Evolutionary conservation across 2,888 invertebrate genomes (phyloP), one percentile per base, ranked within the genome.

Genomic region (Ichneumoninae sp.): DNA sequence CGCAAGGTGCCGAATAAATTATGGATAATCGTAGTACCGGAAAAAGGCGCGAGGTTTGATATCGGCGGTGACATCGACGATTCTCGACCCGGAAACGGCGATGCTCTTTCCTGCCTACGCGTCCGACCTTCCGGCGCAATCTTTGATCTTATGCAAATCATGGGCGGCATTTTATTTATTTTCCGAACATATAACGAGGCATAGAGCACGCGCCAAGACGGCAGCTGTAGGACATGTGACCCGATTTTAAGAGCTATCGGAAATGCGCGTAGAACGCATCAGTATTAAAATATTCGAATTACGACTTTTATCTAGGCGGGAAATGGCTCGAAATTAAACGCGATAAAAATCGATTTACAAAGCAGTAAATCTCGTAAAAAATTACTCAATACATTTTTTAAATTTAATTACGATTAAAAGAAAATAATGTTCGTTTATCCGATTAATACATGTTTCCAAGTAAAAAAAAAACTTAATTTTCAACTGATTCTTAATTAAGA

Each of bases 1-100:
- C 52, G 81, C 87, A 88, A 86, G 87, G 81, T 86, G 86, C 63
- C 80, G 87, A 66, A 86, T 87, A 85, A 60, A 87, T 88, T 86
- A 85, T 65, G 71, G 69, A 77, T 87, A 83, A 83, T 81, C 77
- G 52, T 19, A 69, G 52, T 5, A 3, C 22, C 60, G 68, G 36
- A 44, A 19, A 44, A 40, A 76, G 60, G 40, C 40, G 26, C 40
- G 63, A 36, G 52, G 36, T n/a, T 47, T 40, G 26, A 54, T 68
- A 30, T 75, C n/a, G 22, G 40, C 57, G 50, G 30, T 44, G 33
- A 71, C 66, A 54, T 54, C 71, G 50, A 63, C 47, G 19, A 75
- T 65, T 47, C 40, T 54, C 50, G 16, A 44, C 22, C 54, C 79
- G 79, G 74, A 79, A 75, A 44, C 54, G 40, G 4, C 52, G 70